Evolutionary conservation across 2,113 vertebrate species (phyloP).

Genomic region (Polypterus bichir): DNA sequence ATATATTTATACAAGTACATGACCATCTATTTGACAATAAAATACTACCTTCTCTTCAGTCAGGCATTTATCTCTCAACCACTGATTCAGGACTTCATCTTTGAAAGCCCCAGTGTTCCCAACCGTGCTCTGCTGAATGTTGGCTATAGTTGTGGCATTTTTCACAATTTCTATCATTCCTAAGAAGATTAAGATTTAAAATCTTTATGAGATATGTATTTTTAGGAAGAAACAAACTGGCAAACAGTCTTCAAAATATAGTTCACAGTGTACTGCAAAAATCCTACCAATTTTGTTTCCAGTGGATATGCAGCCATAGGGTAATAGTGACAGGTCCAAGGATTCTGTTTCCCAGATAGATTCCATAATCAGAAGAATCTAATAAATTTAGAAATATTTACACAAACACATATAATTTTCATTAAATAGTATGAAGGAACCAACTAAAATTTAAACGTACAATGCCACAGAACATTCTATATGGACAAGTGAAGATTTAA

Average conservation of each 20-base stretch:
- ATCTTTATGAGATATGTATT: no score
- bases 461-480: no score
- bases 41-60: conserved; percentile 78
- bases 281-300: conserved; percentile 85
- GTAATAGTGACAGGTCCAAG: conserved; percentile 81
- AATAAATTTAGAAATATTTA: background rate
- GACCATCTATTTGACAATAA: background rate
- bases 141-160: conserved; percentile 93
- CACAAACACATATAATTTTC: no score
- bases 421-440: no score
- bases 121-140: conserved; percentile 94
- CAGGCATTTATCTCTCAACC: conserved; percentile 84
- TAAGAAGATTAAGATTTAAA: conserved; percentile 23
- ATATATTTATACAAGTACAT: no score
- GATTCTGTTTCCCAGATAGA: conserved; percentile 95
- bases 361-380: conserved; percentile 96
- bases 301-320: conserved; percentile 94
- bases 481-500: no score
- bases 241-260: no score
- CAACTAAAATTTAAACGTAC: no score
- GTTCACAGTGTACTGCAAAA: background rate
- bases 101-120: conserved; percentile 94
- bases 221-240: no score
- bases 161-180: conserved; percentile 98
- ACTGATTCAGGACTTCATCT: conserved; percentile 88